A percentile compares a stretch with the other conserved stretches of the same genome.
phyloP scores from a whole-genome alignment of 2,113 vertebrate species.

The Macaca nemestrina region DNA sequence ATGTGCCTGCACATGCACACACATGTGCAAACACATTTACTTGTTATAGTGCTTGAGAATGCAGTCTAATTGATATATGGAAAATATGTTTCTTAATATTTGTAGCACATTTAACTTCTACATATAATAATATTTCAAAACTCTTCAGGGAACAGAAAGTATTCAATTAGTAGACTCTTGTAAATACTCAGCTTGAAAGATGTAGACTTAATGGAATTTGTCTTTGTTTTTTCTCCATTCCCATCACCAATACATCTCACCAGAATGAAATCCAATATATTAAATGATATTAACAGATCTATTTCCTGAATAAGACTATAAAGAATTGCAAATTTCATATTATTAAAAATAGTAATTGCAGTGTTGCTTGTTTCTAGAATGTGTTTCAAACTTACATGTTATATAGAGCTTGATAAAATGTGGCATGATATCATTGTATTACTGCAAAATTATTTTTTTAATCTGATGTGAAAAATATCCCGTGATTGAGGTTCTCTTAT shows the following conservation, averaged over 20 bases:
- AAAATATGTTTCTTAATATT: conserved; percentile 33
- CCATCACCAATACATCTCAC: not conserved
- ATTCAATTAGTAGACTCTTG: conserved; percentile 49
- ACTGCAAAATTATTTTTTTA: not conserved
- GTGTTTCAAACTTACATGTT: not conserved
- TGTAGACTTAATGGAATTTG: not conserved
- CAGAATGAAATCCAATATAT: conserved; percentile 25
- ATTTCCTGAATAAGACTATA: conserved; percentile 26
- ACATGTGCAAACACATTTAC: not conserved
- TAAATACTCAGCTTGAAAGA: conserved; percentile 25
- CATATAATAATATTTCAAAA: conserved; percentile 42
- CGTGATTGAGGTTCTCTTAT: not conserved
- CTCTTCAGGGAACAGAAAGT: conserved; percentile 7
- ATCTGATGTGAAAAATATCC: not conserved
- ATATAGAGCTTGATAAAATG: not conserved
- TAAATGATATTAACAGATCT: conserved; percentile 17
- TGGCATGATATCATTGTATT: not conserved
- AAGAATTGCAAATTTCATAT: not conserved
- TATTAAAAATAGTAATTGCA: not conserved
- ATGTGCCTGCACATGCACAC: no score
- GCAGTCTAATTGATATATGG: conserved; percentile 31
- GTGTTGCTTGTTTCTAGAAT: not conserved
- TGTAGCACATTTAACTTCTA: not conserved
- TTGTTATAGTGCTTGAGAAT: not conserved
- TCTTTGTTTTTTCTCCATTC: not conserved